Base-by-base conservation (phyloP, 2,888 invertebrate species). In the Alviniconcha strummeri region DNA sequence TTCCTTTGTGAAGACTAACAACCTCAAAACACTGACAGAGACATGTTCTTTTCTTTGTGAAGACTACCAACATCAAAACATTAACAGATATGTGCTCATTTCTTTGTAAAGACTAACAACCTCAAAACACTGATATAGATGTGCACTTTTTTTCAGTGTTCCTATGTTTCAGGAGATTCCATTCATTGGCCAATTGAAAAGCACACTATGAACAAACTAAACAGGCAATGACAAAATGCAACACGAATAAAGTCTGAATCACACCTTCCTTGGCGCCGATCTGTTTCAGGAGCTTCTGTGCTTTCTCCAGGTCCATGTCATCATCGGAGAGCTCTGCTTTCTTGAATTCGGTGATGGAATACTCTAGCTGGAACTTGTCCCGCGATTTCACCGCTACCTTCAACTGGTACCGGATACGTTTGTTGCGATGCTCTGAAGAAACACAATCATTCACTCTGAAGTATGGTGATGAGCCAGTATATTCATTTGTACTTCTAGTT, bases 311-410 rank as follows among this genome's bases (percentile, higher is more conserved):
- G 82, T 93, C 93, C 90, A 91, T 91, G 82, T 93, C 93, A 79
- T 90, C 88, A 85, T 93, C 93, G 71, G 90, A 89, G 15, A 93
- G 89, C 74, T 92, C 90, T 72, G 90, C 91, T 55, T 90, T 89
- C 86, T 91, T 90, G 85, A 93, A 93, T 81, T 92, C 91, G 56
- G 88, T 89, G 75, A 92, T 90, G 7, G 92, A 90, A 79, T 88
- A 89, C 76, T 91, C 89, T 69, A 93, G 89, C 83, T 90, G 88
- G 74, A 86, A 90, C 56, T 86, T 87, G 84, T 92, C 91, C 13
- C 91, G 86, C 55, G 90, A 87, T 85, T 92, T 93, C 86, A 93
- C 91, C 36, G 93, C 92, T n/a, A 91, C 91, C 87, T 91, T 92
- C 84, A 92, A 87, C 77, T 89, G 89, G 83, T 90, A 91, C n/a